Conservation (phyloP, 2,113 vertebrate species). For the Oplegnathus fasciatus region DNA sequence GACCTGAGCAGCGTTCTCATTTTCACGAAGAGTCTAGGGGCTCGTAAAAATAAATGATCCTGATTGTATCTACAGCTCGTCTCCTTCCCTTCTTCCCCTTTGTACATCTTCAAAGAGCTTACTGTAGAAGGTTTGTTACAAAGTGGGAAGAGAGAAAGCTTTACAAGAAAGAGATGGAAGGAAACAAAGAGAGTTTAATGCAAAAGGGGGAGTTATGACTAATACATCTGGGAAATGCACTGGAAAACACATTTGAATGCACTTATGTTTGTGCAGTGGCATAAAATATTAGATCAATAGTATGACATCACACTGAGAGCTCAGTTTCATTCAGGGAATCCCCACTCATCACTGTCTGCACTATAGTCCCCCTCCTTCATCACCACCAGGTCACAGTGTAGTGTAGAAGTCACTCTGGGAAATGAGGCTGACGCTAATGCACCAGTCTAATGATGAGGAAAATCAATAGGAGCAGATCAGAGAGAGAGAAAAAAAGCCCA, state of each 20-base stretch:
- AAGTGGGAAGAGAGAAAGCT: neutral
- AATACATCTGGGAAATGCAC: neutral
- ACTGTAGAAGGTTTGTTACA: neutral
- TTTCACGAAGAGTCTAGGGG: conserved; percentile 23
- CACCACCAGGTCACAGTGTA: conserved; percentile 34
- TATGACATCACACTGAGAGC: conserved; percentile 52
- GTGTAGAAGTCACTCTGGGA: conserved; percentile 34
- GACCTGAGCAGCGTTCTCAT: conserved; percentile 24
- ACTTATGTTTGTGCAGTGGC: neutral
- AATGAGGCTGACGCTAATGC: conserved; percentile 62
- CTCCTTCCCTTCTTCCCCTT: neutral
- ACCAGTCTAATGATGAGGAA: conserved; percentile 42
- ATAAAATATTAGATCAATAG: conserved; percentile 31
- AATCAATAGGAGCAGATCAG: conserved; percentile 51
- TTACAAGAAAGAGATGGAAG: neutral
- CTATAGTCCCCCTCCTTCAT: neutral
- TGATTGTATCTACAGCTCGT: neutral
- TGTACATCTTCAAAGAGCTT: neutral
- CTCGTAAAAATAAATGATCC: conserved; percentile 42
- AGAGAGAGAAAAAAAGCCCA: neutral
- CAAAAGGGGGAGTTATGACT: neutral
- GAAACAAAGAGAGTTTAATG: neutral
- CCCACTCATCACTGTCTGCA: conserved; percentile 29
- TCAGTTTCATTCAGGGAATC: conserved; percentile 72
- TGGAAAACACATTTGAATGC: neutral